A percentile compares a stretch with the other conserved stretches of the same genome.
These are phyloP conservation scores for Hesperia comma DNA, from an alignment of 2,888 invertebrate species.

Conservation along the genomic window DNA sequence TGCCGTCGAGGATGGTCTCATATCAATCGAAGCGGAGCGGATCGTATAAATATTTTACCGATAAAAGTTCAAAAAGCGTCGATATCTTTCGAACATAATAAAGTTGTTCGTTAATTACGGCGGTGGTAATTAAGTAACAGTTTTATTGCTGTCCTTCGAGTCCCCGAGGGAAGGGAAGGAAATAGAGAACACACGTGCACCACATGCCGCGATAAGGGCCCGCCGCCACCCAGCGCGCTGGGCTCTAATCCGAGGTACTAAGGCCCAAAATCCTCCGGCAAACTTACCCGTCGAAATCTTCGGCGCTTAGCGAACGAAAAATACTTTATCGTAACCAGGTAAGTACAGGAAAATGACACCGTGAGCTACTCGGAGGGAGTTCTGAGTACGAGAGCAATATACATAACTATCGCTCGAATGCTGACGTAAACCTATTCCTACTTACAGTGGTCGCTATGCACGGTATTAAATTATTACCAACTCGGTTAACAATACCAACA, in stretches of 20 bases:
- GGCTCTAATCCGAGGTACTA: constrained; percentile 20
- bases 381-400: constrained; percentile 56
- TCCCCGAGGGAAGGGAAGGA: constrained; percentile 69
- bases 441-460: constrained; percentile 37
- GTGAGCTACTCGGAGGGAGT: constrained; percentile 51
- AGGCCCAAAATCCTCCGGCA: constrained; percentile 22
- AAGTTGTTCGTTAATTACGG: constrained; percentile 54
- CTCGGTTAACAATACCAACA: constrained; percentile 50
- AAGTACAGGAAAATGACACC: constrained; percentile 67
- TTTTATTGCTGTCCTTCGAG: constrained; percentile 72
- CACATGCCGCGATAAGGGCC: constrained; percentile 69
- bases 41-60: constrained; percentile 36
- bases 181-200: constrained; percentile 73
- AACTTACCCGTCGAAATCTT: constrained; percentile 32
- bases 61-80: constrained; percentile 35
- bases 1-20: constrained; percentile 23
- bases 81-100: constrained; percentile 32
- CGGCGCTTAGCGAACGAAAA: constrained; percentile 49
- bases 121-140: constrained; percentile 66
- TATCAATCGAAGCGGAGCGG: constrained; percentile 35
- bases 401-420: constrained; percentile 51
- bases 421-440: constrained; percentile 45
- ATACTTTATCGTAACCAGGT: constrained; percentile 59
- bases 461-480: constrained; percentile 51
- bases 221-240: constrained; percentile 7